phyloP scores from a whole-genome alignment of 2,888 invertebrate genomes.

The Oscheius sp. region DNA sequence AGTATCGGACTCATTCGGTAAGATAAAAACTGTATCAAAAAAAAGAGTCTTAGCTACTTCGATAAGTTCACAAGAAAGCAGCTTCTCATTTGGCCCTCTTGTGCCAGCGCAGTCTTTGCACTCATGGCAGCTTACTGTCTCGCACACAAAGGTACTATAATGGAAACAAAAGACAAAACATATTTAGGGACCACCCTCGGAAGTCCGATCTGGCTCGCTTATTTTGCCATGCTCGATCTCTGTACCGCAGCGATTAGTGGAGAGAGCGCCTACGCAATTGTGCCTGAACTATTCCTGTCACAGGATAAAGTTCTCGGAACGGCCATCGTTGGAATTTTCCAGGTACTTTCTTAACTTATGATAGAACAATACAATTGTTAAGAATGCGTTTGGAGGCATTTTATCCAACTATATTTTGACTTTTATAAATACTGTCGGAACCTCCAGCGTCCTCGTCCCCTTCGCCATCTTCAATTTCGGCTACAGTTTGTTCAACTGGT shows the following conservation, averaged over 20 bases:
- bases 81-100: conserved; percentile 63
- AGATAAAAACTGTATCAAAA: conserved; percentile 2
- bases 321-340: conserved; percentile 66
- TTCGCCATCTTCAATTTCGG: conserved; percentile 61
- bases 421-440: conserved; percentile 57
- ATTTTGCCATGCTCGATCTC: conserved; percentile 65
- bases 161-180: background rate
- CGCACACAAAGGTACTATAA: conserved; percentile 42
- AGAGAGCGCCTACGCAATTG: conserved; percentile 66
- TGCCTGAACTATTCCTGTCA: conserved; percentile 67
- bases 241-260: conserved; percentile 68
- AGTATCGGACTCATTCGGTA: conserved; percentile 55
- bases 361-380: conserved; percentile 7
- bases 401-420: conserved; percentile 60
- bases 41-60: conserved; percentile 48
- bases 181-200: background rate
- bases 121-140: conserved; percentile 14
- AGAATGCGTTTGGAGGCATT: conserved; percentile 68
- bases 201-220: conserved; percentile 39
- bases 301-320: conserved; percentile 65
- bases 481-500: conserved; percentile 55
- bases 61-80: conserved; percentile 61
- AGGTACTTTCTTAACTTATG: conserved; percentile 43
- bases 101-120: conserved; percentile 53
- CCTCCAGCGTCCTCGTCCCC: conserved; percentile 58